A percentile compares a stretch with the other conserved stretches of the same genome.
These are phyloP conservation scores for Bolinopsis microptera DNA, from an alignment of 37 sponge, comb jelly and placozoan species.

Conservation along the genomic window DNA sequence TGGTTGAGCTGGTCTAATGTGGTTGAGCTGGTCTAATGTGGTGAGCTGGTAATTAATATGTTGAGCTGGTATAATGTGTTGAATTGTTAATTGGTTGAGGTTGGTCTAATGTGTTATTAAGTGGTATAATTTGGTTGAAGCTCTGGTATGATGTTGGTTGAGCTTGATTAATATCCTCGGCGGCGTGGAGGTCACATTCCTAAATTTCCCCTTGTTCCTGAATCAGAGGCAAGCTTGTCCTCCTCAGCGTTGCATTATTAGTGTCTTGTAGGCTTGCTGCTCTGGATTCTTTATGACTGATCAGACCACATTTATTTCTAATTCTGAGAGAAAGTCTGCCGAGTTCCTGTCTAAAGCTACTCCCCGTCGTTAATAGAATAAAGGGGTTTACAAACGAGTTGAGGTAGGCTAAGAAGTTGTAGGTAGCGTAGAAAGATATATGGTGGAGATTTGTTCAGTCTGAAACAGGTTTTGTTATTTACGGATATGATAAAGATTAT, in stretches of 20 bases:
- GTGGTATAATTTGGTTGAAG: too few species aligned
- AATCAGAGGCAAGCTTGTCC: neutral
- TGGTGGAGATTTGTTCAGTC: neutral
- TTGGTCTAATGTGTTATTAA: too few species aligned
- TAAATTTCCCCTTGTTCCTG: neutral
- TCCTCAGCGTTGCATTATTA: too few species aligned
- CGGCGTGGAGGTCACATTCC: too few species aligned
- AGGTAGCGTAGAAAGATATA: constrained; percentile 43
- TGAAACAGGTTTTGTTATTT: neutral
- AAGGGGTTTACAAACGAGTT: constrained; percentile 65
- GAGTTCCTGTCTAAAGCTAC: neutral
- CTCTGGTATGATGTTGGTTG: too few species aligned
- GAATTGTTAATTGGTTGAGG: too few species aligned
- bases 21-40: too few species aligned
- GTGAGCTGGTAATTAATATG: too few species aligned
- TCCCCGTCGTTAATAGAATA: constrained; percentile 57
- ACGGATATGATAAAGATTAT: too few species aligned
- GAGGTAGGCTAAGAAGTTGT: constrained; percentile 57
- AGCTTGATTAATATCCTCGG: too few species aligned
- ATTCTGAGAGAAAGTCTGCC: neutral
- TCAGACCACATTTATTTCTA: neutral
- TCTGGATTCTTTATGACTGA: neutral
- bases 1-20: too few species aligned
- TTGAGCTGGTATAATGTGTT: too few species aligned
- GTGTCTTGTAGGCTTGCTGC: neutral